Conservation (phyloP, 2,113 vertebrate species). For the Semicossyphus pulcher region DNA sequence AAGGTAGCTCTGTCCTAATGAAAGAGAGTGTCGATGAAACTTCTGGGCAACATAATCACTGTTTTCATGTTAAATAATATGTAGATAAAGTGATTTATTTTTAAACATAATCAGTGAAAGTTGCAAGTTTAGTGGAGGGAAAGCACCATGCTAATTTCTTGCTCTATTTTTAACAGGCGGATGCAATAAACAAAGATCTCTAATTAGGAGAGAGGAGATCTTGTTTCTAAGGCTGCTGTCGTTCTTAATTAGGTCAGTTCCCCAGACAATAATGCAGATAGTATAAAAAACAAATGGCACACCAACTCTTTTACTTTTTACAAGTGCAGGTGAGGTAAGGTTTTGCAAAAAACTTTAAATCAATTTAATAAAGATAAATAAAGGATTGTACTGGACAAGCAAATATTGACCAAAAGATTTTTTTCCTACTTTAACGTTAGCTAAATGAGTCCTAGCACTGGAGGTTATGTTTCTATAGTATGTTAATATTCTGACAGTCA, state of each 20-base stretch:
- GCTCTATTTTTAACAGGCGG: conserved; percentile 41
- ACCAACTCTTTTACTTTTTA: neutral
- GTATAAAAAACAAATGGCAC: neutral
- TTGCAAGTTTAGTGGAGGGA: neutral
- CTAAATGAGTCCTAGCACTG: no score
- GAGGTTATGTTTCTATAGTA: no score
- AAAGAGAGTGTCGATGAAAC: neutral
- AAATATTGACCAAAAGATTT: neutral
- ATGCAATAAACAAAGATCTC: conserved; percentile 36
- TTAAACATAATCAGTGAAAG: neutral
- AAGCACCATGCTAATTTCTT: neutral
- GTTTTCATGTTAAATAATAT: neutral
- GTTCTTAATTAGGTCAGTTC: conserved; percentile 30
- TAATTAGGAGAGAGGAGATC: conserved; percentile 27
- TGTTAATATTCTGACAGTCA: neutral
- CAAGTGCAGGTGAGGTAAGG: no score
- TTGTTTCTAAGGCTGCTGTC: conserved; percentile 26
- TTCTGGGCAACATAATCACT: no score
- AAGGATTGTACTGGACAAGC: neutral
- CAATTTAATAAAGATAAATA: neutral
- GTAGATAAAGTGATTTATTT: neutral
- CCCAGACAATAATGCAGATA: neutral
- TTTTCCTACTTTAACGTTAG: no score
- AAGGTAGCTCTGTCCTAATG: neutral
- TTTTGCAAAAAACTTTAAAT: neutral